Conservation (phyloP, 2,113 vertebrate species). For the Amphilophus citrinellus region DNA sequence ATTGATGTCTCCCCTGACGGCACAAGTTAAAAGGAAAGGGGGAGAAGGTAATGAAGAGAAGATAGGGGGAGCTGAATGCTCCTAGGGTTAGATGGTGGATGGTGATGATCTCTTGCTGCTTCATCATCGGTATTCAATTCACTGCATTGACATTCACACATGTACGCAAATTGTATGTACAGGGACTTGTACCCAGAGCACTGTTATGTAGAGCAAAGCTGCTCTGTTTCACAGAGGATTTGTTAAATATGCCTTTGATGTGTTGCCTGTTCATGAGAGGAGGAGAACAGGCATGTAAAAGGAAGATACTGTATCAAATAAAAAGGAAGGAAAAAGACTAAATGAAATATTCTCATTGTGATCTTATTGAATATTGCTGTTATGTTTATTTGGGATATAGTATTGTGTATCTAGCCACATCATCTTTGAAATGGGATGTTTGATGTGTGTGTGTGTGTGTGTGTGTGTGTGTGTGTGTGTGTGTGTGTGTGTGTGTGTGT, state of each 20-base stretch:
- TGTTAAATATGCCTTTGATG: constrained; percentile 60
- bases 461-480: constrained; percentile 25
- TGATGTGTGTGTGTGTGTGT: constrained; percentile 28
- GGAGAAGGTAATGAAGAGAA: constrained; percentile 60
- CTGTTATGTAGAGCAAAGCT: constrained; percentile 37
- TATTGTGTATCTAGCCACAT: constrained; percentile 16
- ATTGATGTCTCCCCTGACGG: constrained; percentile 64
- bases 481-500: constrained; percentile 28
- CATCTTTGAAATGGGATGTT: constrained; percentile 26
- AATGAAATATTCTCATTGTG: constrained; percentile 23
- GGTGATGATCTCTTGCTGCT: constrained; percentile 49
- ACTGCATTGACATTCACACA: constrained; percentile 48
- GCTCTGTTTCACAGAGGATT: constrained; percentile 57
- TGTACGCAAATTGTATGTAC: constrained; percentile 18
- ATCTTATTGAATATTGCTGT: constrained; percentile 3
- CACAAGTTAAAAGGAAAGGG: constrained; percentile 63
- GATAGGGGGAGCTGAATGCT: constrained; percentile 30
- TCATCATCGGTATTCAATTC: constrained; percentile 48
- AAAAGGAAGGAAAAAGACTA: constrained; percentile 38
- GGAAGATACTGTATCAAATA: constrained; percentile 47
- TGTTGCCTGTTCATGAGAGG: constrained; percentile 28
- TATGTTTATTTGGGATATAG: constrained; percentile 17
- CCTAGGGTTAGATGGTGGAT: constrained; percentile 33
- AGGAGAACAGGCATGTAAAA: not conserved
- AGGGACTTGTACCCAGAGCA: constrained; percentile 41